Evolutionary conservation across 2,797 vertebrate genomes (phyloP), one percentile per base, ranked within the genome.

Genomic region (Siniperca obscura): DNA sequence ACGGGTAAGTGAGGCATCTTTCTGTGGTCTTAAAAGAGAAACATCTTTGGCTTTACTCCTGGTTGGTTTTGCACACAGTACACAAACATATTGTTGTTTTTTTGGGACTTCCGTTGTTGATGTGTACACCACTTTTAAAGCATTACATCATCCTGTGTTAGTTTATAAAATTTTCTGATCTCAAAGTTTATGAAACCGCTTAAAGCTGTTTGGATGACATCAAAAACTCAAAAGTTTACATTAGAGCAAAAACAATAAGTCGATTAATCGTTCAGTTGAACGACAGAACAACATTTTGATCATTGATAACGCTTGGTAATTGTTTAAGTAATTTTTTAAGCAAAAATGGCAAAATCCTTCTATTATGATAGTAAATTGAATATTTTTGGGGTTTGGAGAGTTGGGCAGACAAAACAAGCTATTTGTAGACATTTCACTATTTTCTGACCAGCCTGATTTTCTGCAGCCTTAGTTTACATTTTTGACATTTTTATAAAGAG

Each of bases 1-100:
- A 90, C 97, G 97, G 96, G 98, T 99, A 94, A 95, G 97, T 59
- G 36, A 70, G 30, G 13, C 44, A 40, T 80, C 60, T 50, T 65
- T 64, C 48, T 55, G 19, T 69, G 53, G 44, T 57, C 11, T 60
- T 38, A 52, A 83, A 66, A 64, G 42, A 82, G 46, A 40, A 59
- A 40, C 21, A 13, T 30, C 57, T 62, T 44, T 36, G 17, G 53
- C 53, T 74, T 22, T 46, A n/a, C 22, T 19, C 30, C 22, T 56
- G 10, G 22, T 46, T 82, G 56, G 12, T 78, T 77, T 57, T 16
- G n/a, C 21, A 34, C 48, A 1, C 57, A 67, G 52, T 52, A 38
- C 27, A 76, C 56, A 75, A 60, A 36, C 25, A 60, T n/a, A n/a
- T 34, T 30, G 34, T 30, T 69, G n/a, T 40, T 53, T 38, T 21